Evolutionary conservation across 2,888 invertebrate genomes (phyloP), one percentile per base, ranked within the genome.

Genomic region (Epicampocera succincta): DNA sequence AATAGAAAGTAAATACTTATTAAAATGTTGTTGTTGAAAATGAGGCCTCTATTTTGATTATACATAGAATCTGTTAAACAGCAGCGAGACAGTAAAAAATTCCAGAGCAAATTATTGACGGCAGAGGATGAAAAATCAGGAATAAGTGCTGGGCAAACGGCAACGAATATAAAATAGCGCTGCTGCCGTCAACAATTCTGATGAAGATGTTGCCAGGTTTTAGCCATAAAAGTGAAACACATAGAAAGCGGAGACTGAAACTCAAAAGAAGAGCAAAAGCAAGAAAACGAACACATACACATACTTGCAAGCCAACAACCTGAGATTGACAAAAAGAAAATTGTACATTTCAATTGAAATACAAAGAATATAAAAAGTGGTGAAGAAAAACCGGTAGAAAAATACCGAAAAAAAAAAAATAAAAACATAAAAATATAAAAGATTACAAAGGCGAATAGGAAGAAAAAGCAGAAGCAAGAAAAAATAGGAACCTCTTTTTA

Each of bases 351-450:
- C 60, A 21, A 52, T 52, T 52, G 44, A 76, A 61, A 61, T 44
- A 66, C 33, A 25, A n/a, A 44, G 12, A 21, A 17, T 11, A 44
- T 44, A 50, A 12, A 44, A 17, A 5, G n/a, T n/a, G 33, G 21
- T 72, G 58, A 38, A 72, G 50, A 60, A 71, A 78, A 72, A 78
- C 78, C 78, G 78, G 78, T 78, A 78, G 48, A 65, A 86, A 76
- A 71, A 25, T 60, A 46, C 42, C 69, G 73, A 68, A 60, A 73
- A 73, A 74, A 84, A 83, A 82, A 58, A 84, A 68, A 76, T 74
- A 40, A 83, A 60, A 65, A 65, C 13, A 52, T 54, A 48, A 40
- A 71, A 58, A 38, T 21, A 68, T 33, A 63, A 38, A 44, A 33
- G 42, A 42, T n/a, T 21, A 38, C 15, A 72, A 73, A 69, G 19